Evolutionary conservation across 2,888 invertebrate species (phyloP).

Genomic region (Spodoptera picta): DNA sequence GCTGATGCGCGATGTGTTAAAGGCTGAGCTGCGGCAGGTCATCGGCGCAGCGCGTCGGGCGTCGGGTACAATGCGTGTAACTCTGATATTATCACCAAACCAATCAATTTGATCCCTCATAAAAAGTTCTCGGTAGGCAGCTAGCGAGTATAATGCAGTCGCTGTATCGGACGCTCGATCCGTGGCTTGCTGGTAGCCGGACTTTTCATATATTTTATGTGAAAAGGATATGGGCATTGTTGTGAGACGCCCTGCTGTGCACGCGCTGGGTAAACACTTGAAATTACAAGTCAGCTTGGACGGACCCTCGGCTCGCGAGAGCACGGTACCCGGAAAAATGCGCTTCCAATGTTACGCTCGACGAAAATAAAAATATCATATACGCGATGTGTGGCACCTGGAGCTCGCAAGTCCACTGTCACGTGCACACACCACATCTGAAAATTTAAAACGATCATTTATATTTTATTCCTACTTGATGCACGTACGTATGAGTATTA

Average conservation of each 20-base stretch:
- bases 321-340: slow-evolving; percentile 74
- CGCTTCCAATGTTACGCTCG: slow-evolving; percentile 87
- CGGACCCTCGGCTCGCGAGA: slow-evolving; percentile 62
- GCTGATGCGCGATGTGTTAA: slow-evolving; percentile 62
- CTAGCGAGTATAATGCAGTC: slow-evolving; percentile 79
- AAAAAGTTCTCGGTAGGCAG: slow-evolving; percentile 86
- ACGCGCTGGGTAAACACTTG: slow-evolving; percentile 85
- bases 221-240: slow-evolving; percentile 88
- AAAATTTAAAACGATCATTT: slow-evolving; percentile 1
- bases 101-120: slow-evolving; percentile 89
- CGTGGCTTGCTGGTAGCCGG: slow-evolving; percentile 81
- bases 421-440: background rate
- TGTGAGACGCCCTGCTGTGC: slow-evolving; percentile 83
- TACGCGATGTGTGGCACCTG: slow-evolving; percentile 62
- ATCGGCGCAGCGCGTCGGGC: slow-evolving; percentile 37
- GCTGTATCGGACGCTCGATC: slow-evolving; percentile 83
- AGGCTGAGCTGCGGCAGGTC: slow-evolving; percentile 52
- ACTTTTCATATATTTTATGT: slow-evolving; percentile 88
- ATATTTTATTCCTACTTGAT: background rate
- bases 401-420: slow-evolving; percentile 29
- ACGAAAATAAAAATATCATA: slow-evolving; percentile 79
- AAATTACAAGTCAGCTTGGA: slow-evolving; percentile 85
- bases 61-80: slow-evolving; percentile 75
- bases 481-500: slow-evolving; percentile 15
- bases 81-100: slow-evolving; percentile 85